A percentile compares a stretch with the other conserved stretches of the same genome.
Evolutionary conservation across 2,888 invertebrate genomes (phyloP).

Genomic region (Caenorhabditis angaria): DNA sequence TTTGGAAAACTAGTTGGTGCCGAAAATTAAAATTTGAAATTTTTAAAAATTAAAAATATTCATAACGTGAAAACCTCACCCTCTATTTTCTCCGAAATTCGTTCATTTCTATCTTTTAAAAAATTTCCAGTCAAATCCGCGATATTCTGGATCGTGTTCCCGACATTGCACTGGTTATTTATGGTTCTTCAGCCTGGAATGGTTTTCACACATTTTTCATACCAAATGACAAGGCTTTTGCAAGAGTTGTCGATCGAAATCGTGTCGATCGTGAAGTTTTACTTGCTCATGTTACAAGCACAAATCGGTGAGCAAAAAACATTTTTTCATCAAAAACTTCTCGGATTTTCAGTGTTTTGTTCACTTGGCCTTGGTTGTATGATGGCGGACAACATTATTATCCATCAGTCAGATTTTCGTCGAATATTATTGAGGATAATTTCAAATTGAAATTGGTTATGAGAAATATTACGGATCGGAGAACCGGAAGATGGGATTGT

Average conservation of each 20-base stretch:
- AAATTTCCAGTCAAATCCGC: constrained; percentile 66
- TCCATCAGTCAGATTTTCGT: constrained; percentile 69
- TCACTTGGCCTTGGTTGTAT: constrained; percentile 72
- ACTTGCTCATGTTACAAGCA: constrained; percentile 71
- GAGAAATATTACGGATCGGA: constrained; percentile 71
- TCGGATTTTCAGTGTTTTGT: constrained; percentile 57
- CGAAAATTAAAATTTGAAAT: too few relatives aligned
- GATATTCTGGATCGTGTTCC: constrained; percentile 70
- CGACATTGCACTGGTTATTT: constrained; percentile 71
- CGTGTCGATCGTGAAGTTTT: constrained; percentile 70
- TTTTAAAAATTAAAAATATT: too few relatives aligned
- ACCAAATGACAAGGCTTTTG: constrained; percentile 71
- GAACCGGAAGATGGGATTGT: constrained; percentile 71
- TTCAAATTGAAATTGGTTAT: constrained; percentile 71
- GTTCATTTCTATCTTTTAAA: constrained; percentile 4
- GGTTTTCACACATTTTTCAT: constrained; percentile 73
- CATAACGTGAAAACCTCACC: too few relatives aligned
- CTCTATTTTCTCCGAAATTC: constrained; percentile 1
- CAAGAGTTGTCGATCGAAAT: constrained; percentile 70
- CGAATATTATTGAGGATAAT: constrained; percentile 72
- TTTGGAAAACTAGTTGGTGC: too few relatives aligned
- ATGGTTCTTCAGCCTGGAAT: constrained; percentile 68
- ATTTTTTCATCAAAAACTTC: not conserved
- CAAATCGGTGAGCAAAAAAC: constrained; percentile 51
- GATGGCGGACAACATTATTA: constrained; percentile 72